Percentiles rank a stretch among this genome's conserved stretches.
phyloP scores from a whole-genome alignment of 2,113 vertebrate species.

The Callospermophilus lateralis region DNA sequence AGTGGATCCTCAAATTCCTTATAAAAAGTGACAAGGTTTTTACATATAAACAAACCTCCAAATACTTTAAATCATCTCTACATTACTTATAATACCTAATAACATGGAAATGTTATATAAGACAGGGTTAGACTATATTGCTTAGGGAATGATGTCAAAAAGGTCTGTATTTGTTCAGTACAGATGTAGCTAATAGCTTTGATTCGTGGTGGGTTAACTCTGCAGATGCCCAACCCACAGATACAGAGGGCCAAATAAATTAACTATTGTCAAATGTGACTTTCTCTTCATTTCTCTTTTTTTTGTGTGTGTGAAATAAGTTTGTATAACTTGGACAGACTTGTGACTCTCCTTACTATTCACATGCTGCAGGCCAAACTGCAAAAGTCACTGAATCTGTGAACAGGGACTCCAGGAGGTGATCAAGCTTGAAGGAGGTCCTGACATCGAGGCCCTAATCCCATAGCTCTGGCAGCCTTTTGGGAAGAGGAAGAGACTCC shows the following conservation, averaged over 20 bases:
- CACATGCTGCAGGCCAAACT: not conserved
- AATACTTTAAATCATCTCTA: not conserved
- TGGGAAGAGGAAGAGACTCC: not conserved
- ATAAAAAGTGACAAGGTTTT: not conserved
- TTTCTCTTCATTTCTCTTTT: not conserved
- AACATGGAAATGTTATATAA: not conserved
- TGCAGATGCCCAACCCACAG: not conserved
- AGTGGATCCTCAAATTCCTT: not conserved
- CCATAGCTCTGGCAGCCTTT: not conserved
- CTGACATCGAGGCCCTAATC: no score
- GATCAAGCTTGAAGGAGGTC: not conserved
- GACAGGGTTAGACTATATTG: not conserved
- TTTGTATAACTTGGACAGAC: not conserved
- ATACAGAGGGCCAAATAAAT: not conserved
- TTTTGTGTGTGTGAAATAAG: not conserved
- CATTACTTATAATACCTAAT: not conserved
- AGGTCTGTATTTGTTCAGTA: not conserved
- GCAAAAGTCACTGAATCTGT: not conserved
- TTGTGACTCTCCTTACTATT: not conserved
- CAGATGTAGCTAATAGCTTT: not conserved
- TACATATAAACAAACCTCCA: not conserved
- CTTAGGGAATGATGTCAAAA: not conserved
- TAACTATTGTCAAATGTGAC: not conserved
- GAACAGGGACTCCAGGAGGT: not conserved
- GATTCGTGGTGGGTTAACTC: not conserved